A percentile compares a stretch with the other conserved stretches of the same genome.
These are phyloP conservation scores for Acanthisitta chloris DNA, from an alignment of 2,113 vertebrate genomes.

Conservation along the genomic window DNA sequence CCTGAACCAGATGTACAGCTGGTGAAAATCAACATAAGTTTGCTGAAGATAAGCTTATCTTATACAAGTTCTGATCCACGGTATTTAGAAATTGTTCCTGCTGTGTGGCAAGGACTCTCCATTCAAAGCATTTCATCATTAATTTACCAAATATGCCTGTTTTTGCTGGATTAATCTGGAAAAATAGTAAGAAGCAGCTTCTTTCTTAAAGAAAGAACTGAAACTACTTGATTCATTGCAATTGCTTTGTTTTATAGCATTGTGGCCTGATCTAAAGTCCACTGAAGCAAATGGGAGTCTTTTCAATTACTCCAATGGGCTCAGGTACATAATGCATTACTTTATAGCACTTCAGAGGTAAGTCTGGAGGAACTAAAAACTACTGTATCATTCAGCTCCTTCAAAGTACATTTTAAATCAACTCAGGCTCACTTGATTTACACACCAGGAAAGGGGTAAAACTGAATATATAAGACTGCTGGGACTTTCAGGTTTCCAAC, in stretches of 20 bases:
- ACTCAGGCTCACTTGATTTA: not conserved
- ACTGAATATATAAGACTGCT: not conserved
- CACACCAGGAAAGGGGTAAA: not conserved
- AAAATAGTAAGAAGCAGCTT: not conserved
- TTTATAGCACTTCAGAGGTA: constrained; percentile 36
- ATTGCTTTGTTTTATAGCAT: constrained; percentile 40
- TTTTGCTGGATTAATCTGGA: not conserved
- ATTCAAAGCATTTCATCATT: not conserved
- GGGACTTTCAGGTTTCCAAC: not conserved
- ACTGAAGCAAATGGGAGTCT: constrained; percentile 19
- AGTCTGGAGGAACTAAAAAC: constrained; percentile 14
- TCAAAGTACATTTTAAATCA: not conserved
- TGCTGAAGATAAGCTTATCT: not conserved
- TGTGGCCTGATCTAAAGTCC: constrained; percentile 57
- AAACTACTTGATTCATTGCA: not conserved
- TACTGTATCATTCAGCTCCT: not conserved
- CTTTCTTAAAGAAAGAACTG: not conserved
- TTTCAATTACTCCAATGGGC: not conserved
- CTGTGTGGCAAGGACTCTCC: not conserved
- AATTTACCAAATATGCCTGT: not conserved
- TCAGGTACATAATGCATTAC: constrained; percentile 30
- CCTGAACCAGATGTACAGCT: not conserved
- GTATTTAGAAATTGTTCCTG: not conserved
- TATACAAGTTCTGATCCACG: not conserved
- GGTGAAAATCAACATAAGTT: not conserved